phyloP scores from a whole-genome alignment of 2,888 invertebrate species.

The Dryadula phaetusa region DNA sequence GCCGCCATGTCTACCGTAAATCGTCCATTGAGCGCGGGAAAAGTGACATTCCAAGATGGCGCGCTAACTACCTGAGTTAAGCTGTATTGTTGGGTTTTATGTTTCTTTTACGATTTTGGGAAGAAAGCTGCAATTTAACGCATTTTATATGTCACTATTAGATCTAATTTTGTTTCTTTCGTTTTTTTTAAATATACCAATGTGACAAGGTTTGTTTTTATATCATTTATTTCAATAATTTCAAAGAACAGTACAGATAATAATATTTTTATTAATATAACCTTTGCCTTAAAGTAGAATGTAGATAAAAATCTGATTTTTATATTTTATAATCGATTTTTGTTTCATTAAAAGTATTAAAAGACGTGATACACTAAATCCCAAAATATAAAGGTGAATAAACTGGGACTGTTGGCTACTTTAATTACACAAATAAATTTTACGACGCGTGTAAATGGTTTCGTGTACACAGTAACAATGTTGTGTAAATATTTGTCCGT shows the following conservation, averaged over 20 bases:
- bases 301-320: too few relatives aligned
- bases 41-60: conserved; percentile 63
- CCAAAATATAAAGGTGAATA: conserved; percentile 37
- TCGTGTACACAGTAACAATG: conserved; percentile 44
- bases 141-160: conserved; percentile 16
- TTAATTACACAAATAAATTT: conserved; percentile 45
- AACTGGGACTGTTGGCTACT: conserved; percentile 41
- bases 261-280: too few relatives aligned
- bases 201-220: background rate
- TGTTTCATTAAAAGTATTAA: background rate
- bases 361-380: conserved; percentile 11
- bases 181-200: background rate
- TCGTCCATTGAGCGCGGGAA: conserved; percentile 70
- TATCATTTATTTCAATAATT: background rate
- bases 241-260: background rate
- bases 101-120: conserved; percentile 46
- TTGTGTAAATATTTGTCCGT: conserved; percentile 52
- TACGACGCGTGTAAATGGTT: conserved; percentile 45
- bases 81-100: conserved; percentile 48
- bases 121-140: conserved; percentile 38
- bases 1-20: conserved; percentile 79
- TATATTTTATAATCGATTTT: background rate
- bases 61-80: conserved; percentile 61
- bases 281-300: too few relatives aligned
- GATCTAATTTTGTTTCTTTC: conserved; percentile 9